A percentile compares a stretch with the other conserved stretches of the same genome.
Evolutionary conservation across 1,140 invertebrate species (phyloP).

Genomic region (Neodiprion lecontei): DNA sequence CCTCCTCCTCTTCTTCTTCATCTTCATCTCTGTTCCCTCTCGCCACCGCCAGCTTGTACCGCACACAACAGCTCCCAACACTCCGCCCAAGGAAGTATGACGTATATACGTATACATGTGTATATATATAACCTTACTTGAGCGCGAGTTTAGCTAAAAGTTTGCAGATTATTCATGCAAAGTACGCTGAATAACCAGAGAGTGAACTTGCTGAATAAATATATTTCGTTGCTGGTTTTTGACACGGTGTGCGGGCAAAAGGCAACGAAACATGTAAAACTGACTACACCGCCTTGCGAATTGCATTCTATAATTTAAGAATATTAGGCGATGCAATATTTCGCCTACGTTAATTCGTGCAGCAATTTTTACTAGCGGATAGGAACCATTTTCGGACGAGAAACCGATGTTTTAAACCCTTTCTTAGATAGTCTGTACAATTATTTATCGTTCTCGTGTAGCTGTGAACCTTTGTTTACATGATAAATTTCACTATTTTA

Average conservation of each 20-base stretch:
- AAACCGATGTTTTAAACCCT: too few relatives aligned
- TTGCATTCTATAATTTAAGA: too few relatives aligned
- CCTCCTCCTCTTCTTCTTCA: background rate
- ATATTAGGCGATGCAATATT: too few relatives aligned
- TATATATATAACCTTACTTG: slow-evolving; percentile 19
- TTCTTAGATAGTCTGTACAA: too few relatives aligned
- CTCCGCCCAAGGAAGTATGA: background rate
- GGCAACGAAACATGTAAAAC: too few relatives aligned
- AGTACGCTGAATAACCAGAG: slow-evolving; percentile 30
- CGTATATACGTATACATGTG: background rate
- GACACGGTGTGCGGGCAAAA: background rate
- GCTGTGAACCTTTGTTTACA: too few relatives aligned
- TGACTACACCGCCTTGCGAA: too few relatives aligned
- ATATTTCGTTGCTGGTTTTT: slow-evolving; percentile 29
- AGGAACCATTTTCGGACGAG: too few relatives aligned
- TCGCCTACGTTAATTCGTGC: too few relatives aligned
- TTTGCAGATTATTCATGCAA: slow-evolving; percentile 48
- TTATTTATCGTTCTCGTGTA: too few relatives aligned
- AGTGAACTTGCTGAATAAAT: slow-evolving; percentile 45
- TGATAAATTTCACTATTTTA: too few relatives aligned
- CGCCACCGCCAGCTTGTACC: background rate
- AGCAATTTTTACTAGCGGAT: too few relatives aligned
- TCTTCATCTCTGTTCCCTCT: background rate
- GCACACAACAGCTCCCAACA: background rate
- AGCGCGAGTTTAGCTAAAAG: slow-evolving; percentile 38